phyloP scores from a whole-genome alignment of 1,140 invertebrate species.

The Ceratina australensis region DNA sequence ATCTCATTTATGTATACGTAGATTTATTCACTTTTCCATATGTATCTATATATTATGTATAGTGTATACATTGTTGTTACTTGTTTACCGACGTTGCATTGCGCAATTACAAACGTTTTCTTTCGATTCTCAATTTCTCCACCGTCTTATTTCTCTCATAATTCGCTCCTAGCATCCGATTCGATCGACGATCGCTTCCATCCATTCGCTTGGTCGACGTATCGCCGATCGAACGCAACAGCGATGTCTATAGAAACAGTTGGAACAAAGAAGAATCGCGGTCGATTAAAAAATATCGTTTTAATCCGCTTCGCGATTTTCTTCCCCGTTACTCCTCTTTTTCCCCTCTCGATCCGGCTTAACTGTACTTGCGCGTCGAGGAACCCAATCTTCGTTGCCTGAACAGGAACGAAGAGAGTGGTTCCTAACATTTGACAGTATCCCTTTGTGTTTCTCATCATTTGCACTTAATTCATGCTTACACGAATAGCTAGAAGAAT shows the following conservation, averaged over 20 bases:
- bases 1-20: constrained; percentile 69
- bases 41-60: constrained; percentile 65
- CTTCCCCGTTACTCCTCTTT: not conserved
- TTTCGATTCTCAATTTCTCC: constrained; percentile 27
- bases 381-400: not conserved
- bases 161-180: not conserved
- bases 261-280: constrained; percentile 2
- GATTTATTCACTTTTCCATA: constrained; percentile 65
- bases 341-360: not conserved
- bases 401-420: too few species aligned
- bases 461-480: not conserved
- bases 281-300: constrained; percentile 2
- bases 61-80: constrained; percentile 68
- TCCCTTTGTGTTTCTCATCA: not conserved
- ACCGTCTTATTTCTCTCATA: not conserved
- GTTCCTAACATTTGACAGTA: too few species aligned
- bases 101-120: constrained; percentile 54
- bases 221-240: not conserved
- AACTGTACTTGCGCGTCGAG: not conserved
- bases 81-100: constrained; percentile 56
- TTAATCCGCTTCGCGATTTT: not conserved
- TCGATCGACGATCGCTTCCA: constrained; percentile 26
- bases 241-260: not conserved
- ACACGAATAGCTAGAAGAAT: not conserved
- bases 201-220: not conserved